These are phyloP conservation scores for Altica lythri DNA, from an alignment of 2,888 invertebrate species.

Conservation along the genomic window DNA sequence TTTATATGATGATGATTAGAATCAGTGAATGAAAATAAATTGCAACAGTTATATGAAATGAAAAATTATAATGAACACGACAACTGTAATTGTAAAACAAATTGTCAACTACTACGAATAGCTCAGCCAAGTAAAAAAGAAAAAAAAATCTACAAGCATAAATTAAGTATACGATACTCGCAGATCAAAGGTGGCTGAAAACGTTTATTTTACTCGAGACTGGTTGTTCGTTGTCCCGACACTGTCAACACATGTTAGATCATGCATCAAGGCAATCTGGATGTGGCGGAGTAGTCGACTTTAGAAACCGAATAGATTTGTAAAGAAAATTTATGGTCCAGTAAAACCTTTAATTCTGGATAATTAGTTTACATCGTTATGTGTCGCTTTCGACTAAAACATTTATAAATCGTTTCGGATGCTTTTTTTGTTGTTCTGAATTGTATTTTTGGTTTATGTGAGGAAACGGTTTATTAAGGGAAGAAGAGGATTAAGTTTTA, in stretches of 20 bases:
- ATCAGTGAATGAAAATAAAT: too few relatives aligned
- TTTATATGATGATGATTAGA: too few relatives aligned
- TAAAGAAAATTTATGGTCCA: conserved; percentile 53
- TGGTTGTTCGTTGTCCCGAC: conserved; percentile 35
- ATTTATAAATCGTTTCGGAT: conserved; percentile 30
- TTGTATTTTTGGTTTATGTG: conserved; percentile 10
- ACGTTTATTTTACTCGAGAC: conserved; percentile 37
- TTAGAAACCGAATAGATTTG: conserved; percentile 53
- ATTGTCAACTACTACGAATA: neutral
- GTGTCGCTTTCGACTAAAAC: conserved; percentile 29
- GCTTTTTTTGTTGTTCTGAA: conserved; percentile 15
- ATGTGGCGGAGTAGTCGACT: conserved; percentile 33
- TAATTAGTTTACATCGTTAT: conserved; percentile 43
- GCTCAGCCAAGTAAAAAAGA: neutral
- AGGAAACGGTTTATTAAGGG: conserved; percentile 12
- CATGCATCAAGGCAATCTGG: conserved; percentile 39
- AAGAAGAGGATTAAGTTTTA: neutral
- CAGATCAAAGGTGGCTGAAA: conserved; percentile 45
- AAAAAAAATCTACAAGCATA: conserved; percentile 30
- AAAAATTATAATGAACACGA: neutral
- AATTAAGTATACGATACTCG: conserved; percentile 38
- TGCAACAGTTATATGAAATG: neutral
- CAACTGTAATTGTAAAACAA: neutral
- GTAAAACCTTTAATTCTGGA: conserved; percentile 47
- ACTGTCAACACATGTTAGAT: conserved; percentile 47